Evolutionary conservation across 2,797 vertebrate species (phyloP), one percentile per base, ranked within the genome.

Genomic region (Trachurus trachurus): DNA sequence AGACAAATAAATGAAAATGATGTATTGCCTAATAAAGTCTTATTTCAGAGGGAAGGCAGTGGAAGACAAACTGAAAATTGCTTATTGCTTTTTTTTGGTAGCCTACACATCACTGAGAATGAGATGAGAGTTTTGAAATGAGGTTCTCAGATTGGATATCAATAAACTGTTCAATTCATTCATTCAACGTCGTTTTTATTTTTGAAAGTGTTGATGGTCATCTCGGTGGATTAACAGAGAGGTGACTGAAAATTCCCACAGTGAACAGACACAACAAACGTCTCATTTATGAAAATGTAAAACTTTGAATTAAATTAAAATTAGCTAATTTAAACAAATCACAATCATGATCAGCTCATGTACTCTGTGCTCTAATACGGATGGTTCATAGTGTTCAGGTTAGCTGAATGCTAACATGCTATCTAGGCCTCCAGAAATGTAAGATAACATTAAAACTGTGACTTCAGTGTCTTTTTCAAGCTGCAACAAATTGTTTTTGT

Each of bases 61-160:
- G 3, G 15, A 66, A 6, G 34, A 74, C 19, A 66, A 50, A 68
- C 1, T 21, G 1, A 39, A 45, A 15, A 2, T 6, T 0, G 5
- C 2, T 26, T 42, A 26, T 34, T 34, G 31, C 5, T 34, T 34
- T 34, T 5, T 12, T 71, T 53, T n/a, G n/a, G n/a, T n/a, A n/a
- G n/a, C n/a, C 78, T 56, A 72, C 66, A 77, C 61, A 54, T 67
- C 61, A 66, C 37, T 77, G 62, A 73, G 56, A 31, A 57, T 54
- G 56, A 61, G 15, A 0, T 0, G 0, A 26, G 26, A 26, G 21
- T 44, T 71, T 58, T 37, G 37, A 29, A 15, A 56, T 26, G 26
- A 79, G 71, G 56, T 60, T 78, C 29, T 54, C 44, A 66, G 62
- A 75, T 26, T 34, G 58, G 58, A 81, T 71, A 22, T 63, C 59